Evolutionary conservation across 2,797 vertebrate species (phyloP), one percentile per base, ranked within the genome.

Genomic region (Xyrichtys novacula): DNA sequence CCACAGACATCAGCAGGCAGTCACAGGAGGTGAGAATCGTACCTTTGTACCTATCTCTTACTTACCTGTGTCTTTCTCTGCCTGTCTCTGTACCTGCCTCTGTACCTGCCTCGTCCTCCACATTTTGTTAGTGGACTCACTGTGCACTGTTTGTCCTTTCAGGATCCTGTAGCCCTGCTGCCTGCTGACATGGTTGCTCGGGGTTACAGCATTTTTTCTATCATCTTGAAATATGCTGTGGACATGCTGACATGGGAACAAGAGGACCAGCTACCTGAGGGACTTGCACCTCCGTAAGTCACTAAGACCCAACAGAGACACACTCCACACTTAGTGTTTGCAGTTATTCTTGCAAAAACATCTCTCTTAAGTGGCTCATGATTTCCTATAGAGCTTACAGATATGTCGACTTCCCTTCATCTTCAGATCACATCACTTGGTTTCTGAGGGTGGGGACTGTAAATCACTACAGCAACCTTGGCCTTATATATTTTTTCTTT

Each of bases 161-260:
- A 99, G 98, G 97, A 99, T 88, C 97, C 97, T 9, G 90, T 97
- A 42, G 87, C 94, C 53, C 95, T 94, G 72, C 92, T 98, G 34
- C 93, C 97, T 2, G 92, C 94, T 82, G 96, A 98, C 73, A 92
- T 99, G 94, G 94, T 96, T 47, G 93, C 94, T 63, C 95, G 96
- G 80, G 92, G 93, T 52, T 96, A 95, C 67, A 96, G 95, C 67
- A 93, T 98, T 80, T 99, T 98, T 92, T 92, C 95, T 54, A 95
- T 98, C 64, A 84, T 96, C 58, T 94, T 99, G 89, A 96, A 93
- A 59, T 99, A 99, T n/a, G 95, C 97, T 15, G 97, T 98, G 60
- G 96, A 98, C 81, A 94, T 98, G 92, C 78, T 99, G 81, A 99
- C 97, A 14, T 99, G 97, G 96, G 96, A 97, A n/a, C 96, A 96